Conservation (phyloP, 1,140 invertebrate genomes). For the Eriosoma lanigerum region DNA sequence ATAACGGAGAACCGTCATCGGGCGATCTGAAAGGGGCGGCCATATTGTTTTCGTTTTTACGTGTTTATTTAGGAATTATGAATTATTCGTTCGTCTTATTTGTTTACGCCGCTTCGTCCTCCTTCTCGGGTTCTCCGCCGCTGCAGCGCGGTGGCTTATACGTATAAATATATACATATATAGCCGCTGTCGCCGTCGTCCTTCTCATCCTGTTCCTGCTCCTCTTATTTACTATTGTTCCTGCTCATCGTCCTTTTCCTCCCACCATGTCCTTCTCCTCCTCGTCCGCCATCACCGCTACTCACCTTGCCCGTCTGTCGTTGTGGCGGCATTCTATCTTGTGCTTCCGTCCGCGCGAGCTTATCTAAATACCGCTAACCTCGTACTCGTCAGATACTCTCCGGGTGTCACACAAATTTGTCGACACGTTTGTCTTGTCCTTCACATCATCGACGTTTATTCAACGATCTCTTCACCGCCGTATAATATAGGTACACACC, state of each 20-base stretch:
- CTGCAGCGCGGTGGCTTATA: too few relatives aligned
- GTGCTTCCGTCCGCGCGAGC: background rate
- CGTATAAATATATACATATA: too few relatives aligned
- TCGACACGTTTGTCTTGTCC: conserved; percentile 24
- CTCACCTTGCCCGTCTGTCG: background rate
- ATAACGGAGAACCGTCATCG: conserved; percentile 40
- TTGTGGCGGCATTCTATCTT: background rate
- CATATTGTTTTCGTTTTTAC: conserved; percentile 52
- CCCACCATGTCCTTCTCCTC: background rate
- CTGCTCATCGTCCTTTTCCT: background rate
- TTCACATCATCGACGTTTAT: too few relatives aligned
- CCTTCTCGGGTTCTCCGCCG: conserved; percentile 17
- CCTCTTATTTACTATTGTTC: background rate
- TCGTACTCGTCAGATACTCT: background rate
- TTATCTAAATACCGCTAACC: background rate
- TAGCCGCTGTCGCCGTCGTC: background rate
- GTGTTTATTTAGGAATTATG: conserved; percentile 52
- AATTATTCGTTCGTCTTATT: conserved; percentile 52
- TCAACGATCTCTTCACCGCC: background rate
- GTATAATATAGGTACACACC: too few relatives aligned
- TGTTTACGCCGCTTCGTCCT: conserved; percentile 42
- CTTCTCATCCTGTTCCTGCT: background rate
- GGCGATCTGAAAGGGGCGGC: conserved; percentile 39
- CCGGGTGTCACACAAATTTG: conserved; percentile 9
- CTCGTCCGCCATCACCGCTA: background rate